Evolutionary conservation across 2,113 vertebrate species (phyloP).

Genomic region (Muscicapa adusta): DNA sequence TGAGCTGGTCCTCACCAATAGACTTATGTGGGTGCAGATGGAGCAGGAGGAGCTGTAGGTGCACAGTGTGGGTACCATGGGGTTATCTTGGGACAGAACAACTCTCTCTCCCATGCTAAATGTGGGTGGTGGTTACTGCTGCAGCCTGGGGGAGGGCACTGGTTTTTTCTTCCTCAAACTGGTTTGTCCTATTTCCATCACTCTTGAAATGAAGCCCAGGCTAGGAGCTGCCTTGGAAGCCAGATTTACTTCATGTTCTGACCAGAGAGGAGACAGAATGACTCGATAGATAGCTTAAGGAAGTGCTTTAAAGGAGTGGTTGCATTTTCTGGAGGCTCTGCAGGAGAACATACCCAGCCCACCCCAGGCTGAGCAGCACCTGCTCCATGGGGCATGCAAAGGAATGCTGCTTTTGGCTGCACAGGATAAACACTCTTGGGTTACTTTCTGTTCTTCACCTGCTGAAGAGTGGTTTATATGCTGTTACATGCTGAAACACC

Average conservation of each 20-base stretch:
- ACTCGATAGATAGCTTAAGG: not conserved
- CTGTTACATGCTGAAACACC: not conserved
- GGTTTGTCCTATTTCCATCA: not conserved
- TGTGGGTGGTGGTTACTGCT: not conserved
- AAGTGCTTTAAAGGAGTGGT: not conserved
- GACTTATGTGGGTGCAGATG: not conserved
- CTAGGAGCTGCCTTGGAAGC: not conserved
- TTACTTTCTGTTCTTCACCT: not conserved
- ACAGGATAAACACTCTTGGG: not conserved
- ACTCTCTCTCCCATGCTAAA: not conserved
- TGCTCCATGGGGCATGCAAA: not conserved
- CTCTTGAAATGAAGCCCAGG: not conserved
- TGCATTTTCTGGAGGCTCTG: not conserved
- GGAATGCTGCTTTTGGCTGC: not conserved
- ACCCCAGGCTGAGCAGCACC: accelerated
- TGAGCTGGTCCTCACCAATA: not conserved
- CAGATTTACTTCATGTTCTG: not conserved
- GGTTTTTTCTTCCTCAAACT: not conserved
- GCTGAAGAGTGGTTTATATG: not conserved
- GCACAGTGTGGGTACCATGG: not conserved
- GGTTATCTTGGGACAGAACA: not conserved
- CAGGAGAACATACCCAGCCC: accelerated
- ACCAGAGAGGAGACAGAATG: not conserved
- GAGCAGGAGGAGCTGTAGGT: not conserved
- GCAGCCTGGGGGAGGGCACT: accelerated